A percentile compares a stretch with the other conserved stretches of the same genome.
These are phyloP conservation scores for Orientallactaga sibirica DNA, from an alignment of 2,797 vertebrate species.

Conservation along the genomic window DNA sequence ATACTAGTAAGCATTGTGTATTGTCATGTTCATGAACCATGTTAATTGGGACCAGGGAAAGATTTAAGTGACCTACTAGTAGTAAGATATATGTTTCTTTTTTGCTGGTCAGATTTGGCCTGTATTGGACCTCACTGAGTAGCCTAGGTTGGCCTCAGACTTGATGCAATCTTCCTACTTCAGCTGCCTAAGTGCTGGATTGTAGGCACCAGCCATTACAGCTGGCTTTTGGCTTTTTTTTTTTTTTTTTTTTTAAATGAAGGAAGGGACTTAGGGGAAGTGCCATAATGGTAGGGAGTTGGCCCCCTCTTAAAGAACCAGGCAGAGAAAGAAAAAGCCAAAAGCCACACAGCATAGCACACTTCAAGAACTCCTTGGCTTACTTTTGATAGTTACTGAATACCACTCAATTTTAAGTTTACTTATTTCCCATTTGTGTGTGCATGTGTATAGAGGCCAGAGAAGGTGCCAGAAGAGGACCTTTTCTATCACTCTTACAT, in stretches of 20 bases:
- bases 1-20: background rate
- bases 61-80: slow-evolving; percentile 19
- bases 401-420: slow-evolving; percentile 49
- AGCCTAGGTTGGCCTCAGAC: background rate
- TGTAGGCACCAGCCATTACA: background rate
- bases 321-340: no score
- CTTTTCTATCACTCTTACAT: no score
- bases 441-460: no score
- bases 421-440: background rate
- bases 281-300: no score
- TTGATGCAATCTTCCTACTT: background rate
- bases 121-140: background rate
- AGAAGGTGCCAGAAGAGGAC: no score
- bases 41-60: slow-evolving; percentile 9
- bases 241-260: background rate
- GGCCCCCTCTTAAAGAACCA: no score
- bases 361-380: background rate
- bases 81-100: slow-evolving; percentile 39
- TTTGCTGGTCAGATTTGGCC: slow-evolving; percentile 37
- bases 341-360: no score
- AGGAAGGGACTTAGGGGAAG: no score
- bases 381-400: slow-evolving; percentile 52
- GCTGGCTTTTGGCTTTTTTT: background rate
- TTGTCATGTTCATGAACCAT: slow-evolving; percentile 3
- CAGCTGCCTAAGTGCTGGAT: background rate